These are phyloP conservation scores for Elmis aenea DNA, from an alignment of 2,888 invertebrate species.

Conservation along the genomic window DNA sequence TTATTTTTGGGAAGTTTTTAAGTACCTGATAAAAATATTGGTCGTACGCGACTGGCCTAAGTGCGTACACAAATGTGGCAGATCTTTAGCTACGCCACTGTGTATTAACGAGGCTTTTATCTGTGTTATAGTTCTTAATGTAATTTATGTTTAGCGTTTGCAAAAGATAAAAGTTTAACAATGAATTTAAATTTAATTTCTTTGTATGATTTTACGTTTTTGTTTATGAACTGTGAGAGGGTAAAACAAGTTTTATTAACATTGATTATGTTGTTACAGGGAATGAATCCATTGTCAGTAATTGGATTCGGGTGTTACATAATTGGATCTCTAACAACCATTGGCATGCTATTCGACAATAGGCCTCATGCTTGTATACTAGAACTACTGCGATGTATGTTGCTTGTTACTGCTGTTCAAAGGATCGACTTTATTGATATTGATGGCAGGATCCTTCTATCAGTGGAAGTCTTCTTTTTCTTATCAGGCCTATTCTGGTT, in stretches of 20 bases:
- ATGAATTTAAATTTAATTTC: too few relatives aligned
- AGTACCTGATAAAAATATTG: too few relatives aligned
- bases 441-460: slow-evolving; percentile 44
- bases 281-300: slow-evolving; percentile 56
- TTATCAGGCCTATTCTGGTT: slow-evolving; percentile 61
- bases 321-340: slow-evolving; percentile 60
- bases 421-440: slow-evolving; percentile 44
- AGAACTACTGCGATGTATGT: slow-evolving; percentile 63
- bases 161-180: too few relatives aligned
- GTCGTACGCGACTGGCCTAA: too few relatives aligned
- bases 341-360: slow-evolving; percentile 69
- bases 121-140: too few relatives aligned
- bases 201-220: too few relatives aligned
- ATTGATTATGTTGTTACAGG: slow-evolving; percentile 49
- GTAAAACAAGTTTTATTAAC: not conserved
- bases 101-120: too few relatives aligned
- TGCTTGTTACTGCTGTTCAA: slow-evolving; percentile 50
- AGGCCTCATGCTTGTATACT: slow-evolving; percentile 56
- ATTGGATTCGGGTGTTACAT: slow-evolving; percentile 59
- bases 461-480: slow-evolving; percentile 55
- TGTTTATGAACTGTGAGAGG: not conserved
- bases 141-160: too few relatives aligned
- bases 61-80: too few relatives aligned
- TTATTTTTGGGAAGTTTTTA: too few relatives aligned
- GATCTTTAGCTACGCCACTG: too few relatives aligned